phyloP scores from a whole-genome alignment of 1,140 invertebrate genomes.

The Leptinotarsa texana region DNA sequence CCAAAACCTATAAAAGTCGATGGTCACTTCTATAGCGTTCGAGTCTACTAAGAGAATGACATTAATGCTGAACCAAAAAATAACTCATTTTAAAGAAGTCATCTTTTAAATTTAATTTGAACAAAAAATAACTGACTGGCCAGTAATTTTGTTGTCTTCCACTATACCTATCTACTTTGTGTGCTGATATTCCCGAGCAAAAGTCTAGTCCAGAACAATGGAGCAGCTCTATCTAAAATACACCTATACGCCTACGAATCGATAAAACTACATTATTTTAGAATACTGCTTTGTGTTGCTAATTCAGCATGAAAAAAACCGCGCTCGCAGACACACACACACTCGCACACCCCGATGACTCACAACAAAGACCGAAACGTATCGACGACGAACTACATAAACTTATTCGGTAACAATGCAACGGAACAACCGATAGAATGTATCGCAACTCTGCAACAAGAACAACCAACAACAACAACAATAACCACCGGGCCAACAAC shows the following conservation, averaged over 20 bases:
- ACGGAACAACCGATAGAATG: not conserved
- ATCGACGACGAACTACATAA: not conserved
- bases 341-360: not conserved
- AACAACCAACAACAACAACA: not conserved
- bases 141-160: too few relatives aligned
- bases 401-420: not conserved
- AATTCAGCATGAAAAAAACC: not conserved
- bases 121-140: too few relatives aligned
- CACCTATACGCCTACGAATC: conserved; percentile 12
- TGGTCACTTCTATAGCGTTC: too few relatives aligned
- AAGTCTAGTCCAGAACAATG: not conserved
- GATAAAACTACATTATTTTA: conserved; percentile 33
- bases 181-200: not conserved
- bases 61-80: too few relatives aligned
- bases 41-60: too few relatives aligned
- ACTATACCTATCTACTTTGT: not conserved
- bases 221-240: not conserved
- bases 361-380: not conserved
- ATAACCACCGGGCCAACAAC: conserved; percentile 2
- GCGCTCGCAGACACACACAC: not conserved
- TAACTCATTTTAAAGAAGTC: too few relatives aligned
- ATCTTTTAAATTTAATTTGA: too few relatives aligned
- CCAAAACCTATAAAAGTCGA: too few relatives aligned
- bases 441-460: not conserved
- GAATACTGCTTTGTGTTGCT: conserved; percentile 36